Base-by-base conservation (phyloP, 2,888 invertebrate species). In the Chouioia cunea region DNA sequence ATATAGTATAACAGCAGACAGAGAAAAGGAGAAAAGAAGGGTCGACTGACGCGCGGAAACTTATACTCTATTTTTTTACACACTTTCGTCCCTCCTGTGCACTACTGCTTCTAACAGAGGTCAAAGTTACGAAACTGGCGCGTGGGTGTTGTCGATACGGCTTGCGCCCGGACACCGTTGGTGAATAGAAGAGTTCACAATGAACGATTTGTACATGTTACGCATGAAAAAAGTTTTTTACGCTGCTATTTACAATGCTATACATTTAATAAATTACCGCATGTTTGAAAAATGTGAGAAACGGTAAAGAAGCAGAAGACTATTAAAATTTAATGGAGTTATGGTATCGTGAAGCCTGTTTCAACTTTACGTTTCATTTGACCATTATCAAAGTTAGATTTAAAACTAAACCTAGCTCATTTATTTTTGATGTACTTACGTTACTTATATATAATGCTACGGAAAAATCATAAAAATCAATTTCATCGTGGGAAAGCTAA, bases 111-210 rank as follows among this genome's bases (percentile, higher is more conserved):
- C n/a, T 23, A 2, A 47, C 8, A 27, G 18, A 48, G 65, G 36
- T 70, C 64, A 27, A 59, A 59, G 65, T 59, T 54, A 23, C 57
- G 70, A 46, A n/a, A 10, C 57, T 63, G 48, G 44, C 46, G 27
- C 36, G 44, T 47, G 58, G 50, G 53, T 44, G 63, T 36, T 44
- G 20, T 63, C 18, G 2, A n/a, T 43, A n/a, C 23, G 18, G 60
- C 27, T 46, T 23, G 54, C 60, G 60, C 36, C 54, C 23, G 20
- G n/a, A 36, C 12, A 12, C 36, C 46, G n/a, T 48, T 22, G 23
- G 27, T 14, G 22, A 56, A 36, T 14, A 1, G 10, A 43, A 10
- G 36, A 6, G 6, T 36, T 36, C 36, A 10, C 1, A 10, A 12
- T 36, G 36, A 36, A 36, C 12, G 10, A 36, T 36, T 3, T 12